A percentile compares a stretch with the other conserved stretches of the same genome.
These are phyloP conservation scores for Diachasma alloeum DNA, from an alignment of 1,140 invertebrate genomes.

Conservation along the genomic window DNA sequence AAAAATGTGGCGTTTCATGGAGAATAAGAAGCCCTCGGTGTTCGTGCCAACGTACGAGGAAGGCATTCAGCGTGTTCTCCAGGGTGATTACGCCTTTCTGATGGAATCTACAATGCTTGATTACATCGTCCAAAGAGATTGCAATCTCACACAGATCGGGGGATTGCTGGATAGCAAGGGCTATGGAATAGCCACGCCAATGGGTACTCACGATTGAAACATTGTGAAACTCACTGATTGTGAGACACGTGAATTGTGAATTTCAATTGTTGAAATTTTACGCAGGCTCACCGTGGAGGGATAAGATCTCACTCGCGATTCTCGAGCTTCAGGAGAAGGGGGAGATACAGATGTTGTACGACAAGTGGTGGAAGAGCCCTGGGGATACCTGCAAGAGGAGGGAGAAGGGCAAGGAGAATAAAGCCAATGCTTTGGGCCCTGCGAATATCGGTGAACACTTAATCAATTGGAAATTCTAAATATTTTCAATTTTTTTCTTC, in stretches of 20 bases:
- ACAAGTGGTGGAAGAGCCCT: constrained; percentile 80
- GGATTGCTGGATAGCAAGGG: constrained; percentile 88
- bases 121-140: constrained; percentile 87
- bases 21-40: constrained; percentile 76
- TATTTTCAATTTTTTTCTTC: too few species aligned
- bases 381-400: constrained; percentile 72
- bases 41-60: constrained; percentile 80
- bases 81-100: constrained; percentile 88
- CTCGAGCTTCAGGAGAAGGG: constrained; percentile 81
- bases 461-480: not conserved
- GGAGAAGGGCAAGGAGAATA: constrained; percentile 76
- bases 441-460: constrained; percentile 79
- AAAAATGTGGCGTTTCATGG: constrained; percentile 90
- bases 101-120: constrained; percentile 96
- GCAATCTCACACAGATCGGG: constrained; percentile 93
- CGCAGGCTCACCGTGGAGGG: constrained; percentile 77
- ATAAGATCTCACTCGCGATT: constrained; percentile 79
- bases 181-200: constrained; percentile 71
- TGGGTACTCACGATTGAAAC: constrained; percentile 54
- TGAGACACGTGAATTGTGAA: not conserved
- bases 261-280: constrained; percentile 13
- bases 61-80: constrained; percentile 79
- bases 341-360: constrained; percentile 74
- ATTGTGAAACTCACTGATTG: not conserved
- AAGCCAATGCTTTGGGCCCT: constrained; percentile 83